These are phyloP conservation scores for Congeria kusceri DNA, from an alignment of 2,888 invertebrate species.

Conservation along the genomic window DNA sequence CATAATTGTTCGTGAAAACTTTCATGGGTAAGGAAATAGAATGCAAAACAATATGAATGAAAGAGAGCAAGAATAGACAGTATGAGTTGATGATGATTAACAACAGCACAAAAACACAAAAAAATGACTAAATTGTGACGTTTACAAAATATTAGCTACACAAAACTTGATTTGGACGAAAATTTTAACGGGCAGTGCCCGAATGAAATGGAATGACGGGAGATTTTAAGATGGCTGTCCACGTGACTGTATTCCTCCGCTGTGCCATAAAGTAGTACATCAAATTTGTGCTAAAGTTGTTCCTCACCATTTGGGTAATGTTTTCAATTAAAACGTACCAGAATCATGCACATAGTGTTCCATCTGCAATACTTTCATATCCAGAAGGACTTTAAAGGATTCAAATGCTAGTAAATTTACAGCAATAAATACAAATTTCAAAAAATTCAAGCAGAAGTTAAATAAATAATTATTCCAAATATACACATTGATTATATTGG, in stretches of 20 bases:
- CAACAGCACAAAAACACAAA: constrained; percentile 27
- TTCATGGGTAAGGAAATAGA: no score
- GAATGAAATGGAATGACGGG: constrained; percentile 57
- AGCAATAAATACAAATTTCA: constrained; percentile 41
- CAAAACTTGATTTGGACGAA: constrained; percentile 45
- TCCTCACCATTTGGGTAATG: no score
- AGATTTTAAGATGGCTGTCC: constrained; percentile 43
- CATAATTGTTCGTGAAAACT: no score
- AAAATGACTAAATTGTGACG: constrained; percentile 51
- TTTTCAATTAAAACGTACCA: no score
- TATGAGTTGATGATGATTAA: constrained; percentile 29
- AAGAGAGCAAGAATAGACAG: constrained; percentile 18
- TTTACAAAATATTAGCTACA: constrained; percentile 47
- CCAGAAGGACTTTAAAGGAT: no score
- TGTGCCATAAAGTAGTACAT: no score
- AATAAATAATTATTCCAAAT: constrained; percentile 11
- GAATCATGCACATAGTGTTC: no score
- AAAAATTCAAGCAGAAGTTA: constrained; percentile 45
- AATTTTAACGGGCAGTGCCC: constrained; percentile 63
- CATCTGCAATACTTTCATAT: no score
- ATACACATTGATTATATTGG: no score
- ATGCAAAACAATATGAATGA: constrained; percentile 17
- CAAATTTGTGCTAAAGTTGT: no score
- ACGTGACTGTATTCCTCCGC: constrained; percentile 28
- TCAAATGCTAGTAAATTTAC: no score